Evolutionary conservation across 2,113 vertebrate species (phyloP).

Genomic region (Zootoca vivipara): DNA sequence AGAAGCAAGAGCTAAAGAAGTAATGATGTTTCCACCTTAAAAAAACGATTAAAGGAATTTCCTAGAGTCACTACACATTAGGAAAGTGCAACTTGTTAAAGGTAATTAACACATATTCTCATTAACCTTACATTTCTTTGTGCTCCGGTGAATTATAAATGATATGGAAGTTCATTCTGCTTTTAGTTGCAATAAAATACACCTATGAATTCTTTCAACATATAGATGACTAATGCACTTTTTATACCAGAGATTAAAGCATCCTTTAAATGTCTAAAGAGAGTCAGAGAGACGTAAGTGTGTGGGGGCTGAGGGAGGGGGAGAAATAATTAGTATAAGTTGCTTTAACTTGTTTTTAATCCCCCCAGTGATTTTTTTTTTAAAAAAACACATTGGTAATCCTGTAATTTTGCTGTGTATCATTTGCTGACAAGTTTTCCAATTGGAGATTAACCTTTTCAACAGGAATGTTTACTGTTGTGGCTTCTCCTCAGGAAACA

Average conservation of each 20-base stretch:
- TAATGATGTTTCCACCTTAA: background rate
- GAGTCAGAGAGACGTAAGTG: background rate
- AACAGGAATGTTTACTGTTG: background rate
- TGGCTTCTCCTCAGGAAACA: background rate
- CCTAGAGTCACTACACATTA: background rate
- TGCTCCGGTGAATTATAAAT: conserved; percentile 2
- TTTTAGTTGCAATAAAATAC: background rate
- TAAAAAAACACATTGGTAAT: background rate
- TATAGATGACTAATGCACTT: background rate
- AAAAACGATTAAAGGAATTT: background rate
- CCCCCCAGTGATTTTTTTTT: background rate
- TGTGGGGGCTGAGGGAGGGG: background rate
- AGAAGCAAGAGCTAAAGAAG: background rate
- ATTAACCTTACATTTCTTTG: background rate
- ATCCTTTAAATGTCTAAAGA: background rate
- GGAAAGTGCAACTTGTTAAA: background rate
- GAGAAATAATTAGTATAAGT: background rate
- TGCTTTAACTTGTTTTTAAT: background rate
- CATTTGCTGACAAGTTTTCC: background rate
- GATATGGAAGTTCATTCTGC: background rate
- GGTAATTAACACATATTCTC: conserved; percentile 1
- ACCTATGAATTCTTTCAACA: background rate
- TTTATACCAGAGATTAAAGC: no score
- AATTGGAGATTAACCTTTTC: background rate
- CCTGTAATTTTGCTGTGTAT: background rate